Conservation (phyloP, 2,113 vertebrate species). For the Axis porcinus region DNA sequence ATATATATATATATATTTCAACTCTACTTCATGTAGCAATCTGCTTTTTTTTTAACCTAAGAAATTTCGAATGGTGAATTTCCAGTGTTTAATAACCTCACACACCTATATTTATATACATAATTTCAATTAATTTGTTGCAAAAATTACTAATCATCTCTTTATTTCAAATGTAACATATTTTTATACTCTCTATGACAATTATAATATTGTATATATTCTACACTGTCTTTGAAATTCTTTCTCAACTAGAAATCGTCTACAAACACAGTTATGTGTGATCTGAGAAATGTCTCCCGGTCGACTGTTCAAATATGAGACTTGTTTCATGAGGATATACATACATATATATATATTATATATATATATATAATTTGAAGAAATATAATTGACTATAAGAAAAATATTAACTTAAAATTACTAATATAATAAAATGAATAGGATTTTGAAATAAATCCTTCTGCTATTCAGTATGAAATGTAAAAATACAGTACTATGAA, state of each 20-base stretch:
- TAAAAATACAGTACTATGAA: not conserved
- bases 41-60: not conserved
- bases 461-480: not conserved
- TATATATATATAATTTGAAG: accelerated
- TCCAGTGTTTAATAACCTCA: not conserved
- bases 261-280: not conserved
- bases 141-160: not conserved
- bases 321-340: not conserved
- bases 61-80: not conserved
- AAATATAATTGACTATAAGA: not conserved
- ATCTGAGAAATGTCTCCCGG: not conserved
- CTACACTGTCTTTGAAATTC: not conserved
- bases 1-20: not conserved
- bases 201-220: not conserved
- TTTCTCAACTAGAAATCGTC: slow-evolving; percentile 46
- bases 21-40: not conserved
- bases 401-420: not conserved
- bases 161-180: not conserved
- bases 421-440: not conserved
- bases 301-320: not conserved
- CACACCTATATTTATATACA: not conserved
- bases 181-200: not conserved
- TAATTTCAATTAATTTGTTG: not conserved
- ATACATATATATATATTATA: too few species aligned
- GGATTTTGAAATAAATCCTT: not conserved